Evolutionary conservation across 2,888 invertebrate species (phyloP).

Genomic region (Cosmopolites sordidus): DNA sequence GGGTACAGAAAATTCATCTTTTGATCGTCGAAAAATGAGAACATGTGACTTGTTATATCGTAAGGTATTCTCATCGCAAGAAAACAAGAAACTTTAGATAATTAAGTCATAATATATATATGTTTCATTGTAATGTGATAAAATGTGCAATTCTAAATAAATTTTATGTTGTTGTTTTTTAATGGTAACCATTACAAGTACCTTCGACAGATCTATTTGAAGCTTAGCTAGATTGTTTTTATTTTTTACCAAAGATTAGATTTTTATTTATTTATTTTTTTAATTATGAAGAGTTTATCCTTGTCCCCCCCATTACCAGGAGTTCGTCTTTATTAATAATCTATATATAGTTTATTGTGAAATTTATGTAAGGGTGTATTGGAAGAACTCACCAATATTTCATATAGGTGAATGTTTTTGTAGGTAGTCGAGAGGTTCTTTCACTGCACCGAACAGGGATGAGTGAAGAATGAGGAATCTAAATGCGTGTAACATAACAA

Average conservation of each 20-base stretch:
- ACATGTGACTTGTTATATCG: too few species aligned
- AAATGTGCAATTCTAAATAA: constrained; percentile 20
- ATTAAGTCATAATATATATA: not conserved
- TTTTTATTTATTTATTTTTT: not conserved
- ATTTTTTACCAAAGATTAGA: constrained; percentile 9
- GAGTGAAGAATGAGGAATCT: not conserved
- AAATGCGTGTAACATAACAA: not conserved
- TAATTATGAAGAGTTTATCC: not conserved
- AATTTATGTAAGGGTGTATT: not conserved
- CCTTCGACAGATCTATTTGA: not conserved
- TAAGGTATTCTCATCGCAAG: too few species aligned
- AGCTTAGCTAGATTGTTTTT: constrained; percentile 6
- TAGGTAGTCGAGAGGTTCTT: not conserved
- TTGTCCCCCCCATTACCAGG: too few species aligned
- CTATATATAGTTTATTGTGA: not conserved
- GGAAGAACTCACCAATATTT: not conserved
- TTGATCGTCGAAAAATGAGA: too few species aligned
- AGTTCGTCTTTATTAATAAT: too few species aligned
- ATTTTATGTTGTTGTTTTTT: constrained; percentile 13
- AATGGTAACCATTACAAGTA: too few species aligned
- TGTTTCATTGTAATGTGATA: constrained; percentile 23
- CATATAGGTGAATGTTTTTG: not conserved
- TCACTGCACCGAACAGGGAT: not conserved
- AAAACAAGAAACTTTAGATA: not conserved
- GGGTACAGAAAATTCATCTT: too few species aligned